Conservation (phyloP, 2,113 vertebrate species). For the Scortum barcoo region DNA sequence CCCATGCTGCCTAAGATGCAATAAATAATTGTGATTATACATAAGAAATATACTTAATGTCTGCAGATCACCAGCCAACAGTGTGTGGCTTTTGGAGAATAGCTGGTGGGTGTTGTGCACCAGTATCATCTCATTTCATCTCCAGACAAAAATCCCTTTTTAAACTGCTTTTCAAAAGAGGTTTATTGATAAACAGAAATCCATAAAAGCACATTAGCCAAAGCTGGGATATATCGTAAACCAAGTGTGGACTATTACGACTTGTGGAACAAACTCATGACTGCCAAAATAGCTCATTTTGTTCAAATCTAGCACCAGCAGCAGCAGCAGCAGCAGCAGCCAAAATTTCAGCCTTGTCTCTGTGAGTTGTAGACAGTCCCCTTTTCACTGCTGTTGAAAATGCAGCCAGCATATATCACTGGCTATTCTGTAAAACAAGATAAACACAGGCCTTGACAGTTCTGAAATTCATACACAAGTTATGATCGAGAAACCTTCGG, state of each 20-base stretch:
- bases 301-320: slow-evolving; percentile 10
- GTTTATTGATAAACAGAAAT: slow-evolving; percentile 46
- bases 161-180: slow-evolving; percentile 43
- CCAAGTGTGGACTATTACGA: slow-evolving; percentile 26
- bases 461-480: background rate
- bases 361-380: slow-evolving; percentile 3
- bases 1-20: background rate
- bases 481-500: background rate
- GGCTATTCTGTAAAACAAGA: background rate
- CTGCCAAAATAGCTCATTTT: slow-evolving; percentile 20
- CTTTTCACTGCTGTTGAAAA: background rate
- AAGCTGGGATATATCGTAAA: slow-evolving; percentile 9
- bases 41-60: background rate
- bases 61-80: background rate
- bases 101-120: slow-evolving; percentile 1
- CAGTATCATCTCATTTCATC: slow-evolving; percentile 6
- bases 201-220: slow-evolving; percentile 32
- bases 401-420: background rate
- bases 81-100: background rate
- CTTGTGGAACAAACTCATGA: background rate
- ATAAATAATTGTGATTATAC: background rate
- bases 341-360: background rate
- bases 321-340: background rate
- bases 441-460: background rate
- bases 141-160: slow-evolving; percentile 15